Evolutionary conservation across 2,888 invertebrate species (phyloP).

Genomic region (Ellobium chinense): DNA sequence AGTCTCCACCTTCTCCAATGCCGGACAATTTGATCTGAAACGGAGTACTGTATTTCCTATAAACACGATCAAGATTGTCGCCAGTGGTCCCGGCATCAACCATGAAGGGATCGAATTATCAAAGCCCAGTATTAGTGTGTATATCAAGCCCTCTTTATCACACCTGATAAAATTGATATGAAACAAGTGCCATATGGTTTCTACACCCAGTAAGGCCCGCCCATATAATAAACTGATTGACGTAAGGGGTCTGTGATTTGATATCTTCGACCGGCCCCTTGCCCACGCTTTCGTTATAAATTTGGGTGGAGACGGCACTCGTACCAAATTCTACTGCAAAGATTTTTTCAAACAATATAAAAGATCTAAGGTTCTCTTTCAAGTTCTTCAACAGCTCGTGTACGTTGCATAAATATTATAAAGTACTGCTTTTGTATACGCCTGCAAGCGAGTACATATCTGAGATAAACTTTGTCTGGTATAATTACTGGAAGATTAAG

Average conservation of each 20-base stretch:
- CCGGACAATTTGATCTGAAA: background rate
- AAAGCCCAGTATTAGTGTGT: conserved; percentile 17
- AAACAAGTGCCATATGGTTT: conserved; percentile 12
- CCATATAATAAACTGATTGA: no score
- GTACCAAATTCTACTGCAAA: no score
- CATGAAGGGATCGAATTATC: conserved; percentile 7
- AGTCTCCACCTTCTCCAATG: background rate
- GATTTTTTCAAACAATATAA: no score
- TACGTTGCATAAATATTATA: no score
- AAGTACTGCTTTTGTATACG: no score
- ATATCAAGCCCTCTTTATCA: background rate
- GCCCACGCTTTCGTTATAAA: background rate
- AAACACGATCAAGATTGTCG: background rate
- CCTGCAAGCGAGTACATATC: no score
- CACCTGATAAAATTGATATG: background rate
- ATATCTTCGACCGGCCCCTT: background rate
- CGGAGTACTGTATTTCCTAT: background rate
- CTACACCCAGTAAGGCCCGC: background rate
- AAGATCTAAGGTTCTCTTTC: no score
- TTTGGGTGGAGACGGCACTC: background rate
- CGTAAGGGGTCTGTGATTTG: no score
- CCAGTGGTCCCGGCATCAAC: background rate
- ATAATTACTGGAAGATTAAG: no score
- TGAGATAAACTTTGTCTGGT: no score
- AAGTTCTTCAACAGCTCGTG: no score